Evolutionary conservation across 1,140 invertebrate species (phyloP).

Genomic region (Drosophila triauraria): DNA sequence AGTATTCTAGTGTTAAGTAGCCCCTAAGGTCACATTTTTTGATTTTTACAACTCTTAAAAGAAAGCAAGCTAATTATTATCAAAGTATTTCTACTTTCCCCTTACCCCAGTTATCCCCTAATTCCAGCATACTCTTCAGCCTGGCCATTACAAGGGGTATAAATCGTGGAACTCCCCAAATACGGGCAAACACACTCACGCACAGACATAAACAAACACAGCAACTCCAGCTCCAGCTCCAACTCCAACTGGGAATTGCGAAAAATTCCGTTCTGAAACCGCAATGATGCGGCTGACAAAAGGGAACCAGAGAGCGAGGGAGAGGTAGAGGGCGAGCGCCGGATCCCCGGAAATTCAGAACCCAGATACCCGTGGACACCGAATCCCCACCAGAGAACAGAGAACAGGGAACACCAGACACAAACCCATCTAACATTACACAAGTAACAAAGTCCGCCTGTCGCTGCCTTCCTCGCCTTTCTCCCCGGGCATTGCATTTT

Average conservation of each 20-base stretch:
- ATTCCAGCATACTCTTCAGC: not conserved
- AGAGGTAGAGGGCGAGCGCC: not conserved
- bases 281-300: constrained; percentile 58
- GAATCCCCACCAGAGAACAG: not conserved
- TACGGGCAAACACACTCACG: constrained; percentile 6
- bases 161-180: not conserved
- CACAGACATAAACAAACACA: constrained; percentile 31
- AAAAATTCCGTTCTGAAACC: constrained; percentile 59
- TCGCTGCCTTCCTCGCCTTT: not conserved
- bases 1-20: too few relatives aligned
- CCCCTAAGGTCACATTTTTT: too few relatives aligned
- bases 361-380: not conserved
- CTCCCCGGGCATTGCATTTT: constrained; percentile 20
- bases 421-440: constrained; percentile 59
- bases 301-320: not conserved
- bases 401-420: constrained; percentile 8
- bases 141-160: not conserved
- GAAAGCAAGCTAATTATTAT: not conserved
- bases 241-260: constrained; percentile 27
- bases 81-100: not conserved
- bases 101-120: not conserved
- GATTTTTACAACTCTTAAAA: too few relatives aligned
- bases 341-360: constrained; percentile 1
- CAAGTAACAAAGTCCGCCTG: constrained; percentile 31
- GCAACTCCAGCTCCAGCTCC: constrained; percentile 6